Evolutionary conservation across 2,888 invertebrate genomes (phyloP).

Genomic region (Drosophila prostipennis): DNA sequence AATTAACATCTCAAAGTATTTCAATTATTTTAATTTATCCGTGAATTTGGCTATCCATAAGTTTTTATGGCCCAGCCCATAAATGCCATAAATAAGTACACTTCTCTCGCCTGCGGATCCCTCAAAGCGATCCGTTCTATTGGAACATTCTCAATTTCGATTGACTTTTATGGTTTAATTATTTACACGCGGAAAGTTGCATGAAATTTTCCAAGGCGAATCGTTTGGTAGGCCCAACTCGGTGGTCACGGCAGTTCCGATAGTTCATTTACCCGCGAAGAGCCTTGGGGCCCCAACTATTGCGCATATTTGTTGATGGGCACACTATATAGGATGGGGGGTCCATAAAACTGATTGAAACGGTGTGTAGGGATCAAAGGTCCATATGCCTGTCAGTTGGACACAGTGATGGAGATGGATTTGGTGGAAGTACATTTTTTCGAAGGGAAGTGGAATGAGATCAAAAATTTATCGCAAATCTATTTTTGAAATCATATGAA

Average conservation of each 20-base stretch:
- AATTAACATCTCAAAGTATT: constrained; percentile 74
- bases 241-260: constrained; percentile 56
- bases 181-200: constrained; percentile 62
- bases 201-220: constrained; percentile 62
- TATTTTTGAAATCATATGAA: constrained; percentile 1
- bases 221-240: constrained; percentile 42
- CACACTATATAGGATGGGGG: constrained; percentile 7
- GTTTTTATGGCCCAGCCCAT: constrained; percentile 49
- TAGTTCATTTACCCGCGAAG: constrained; percentile 67
- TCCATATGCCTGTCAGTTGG: background rate
- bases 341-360: constrained; percentile 18
- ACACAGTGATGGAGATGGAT: background rate
- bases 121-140: constrained; percentile 18
- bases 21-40: constrained; percentile 78
- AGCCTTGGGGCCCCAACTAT: constrained; percentile 35
- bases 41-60: constrained; percentile 65
- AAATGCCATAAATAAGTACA: constrained; percentile 47
- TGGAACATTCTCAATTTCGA: constrained; percentile 40
- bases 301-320: constrained; percentile 45
- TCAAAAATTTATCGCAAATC: background rate
- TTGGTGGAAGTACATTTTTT: constrained; percentile 1
- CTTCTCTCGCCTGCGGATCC: constrained; percentile 10
- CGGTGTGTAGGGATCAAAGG: constrained; percentile 27
- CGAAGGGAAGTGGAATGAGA: background rate
- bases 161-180: constrained; percentile 64